phyloP scores from a whole-genome alignment of 2,113 vertebrate species.

The Tupaia tana region DNA sequence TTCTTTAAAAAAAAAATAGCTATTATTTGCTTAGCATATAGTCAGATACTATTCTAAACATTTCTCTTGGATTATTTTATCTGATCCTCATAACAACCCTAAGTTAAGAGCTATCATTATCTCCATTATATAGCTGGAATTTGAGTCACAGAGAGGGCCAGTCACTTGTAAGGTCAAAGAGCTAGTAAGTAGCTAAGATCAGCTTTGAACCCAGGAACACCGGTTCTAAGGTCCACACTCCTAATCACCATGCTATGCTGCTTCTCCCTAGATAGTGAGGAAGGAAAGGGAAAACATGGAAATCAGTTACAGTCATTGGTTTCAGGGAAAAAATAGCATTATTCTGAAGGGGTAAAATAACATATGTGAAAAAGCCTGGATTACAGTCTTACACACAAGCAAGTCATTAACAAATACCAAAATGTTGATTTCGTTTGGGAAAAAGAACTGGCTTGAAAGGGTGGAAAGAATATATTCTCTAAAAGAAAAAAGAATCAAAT shows the following conservation, averaged over 20 bases:
- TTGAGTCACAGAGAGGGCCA: slow-evolving; percentile 5
- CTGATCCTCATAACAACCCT: not conserved
- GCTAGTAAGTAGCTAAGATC: not conserved
- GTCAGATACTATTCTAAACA: not conserved
- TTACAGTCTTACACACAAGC: not conserved
- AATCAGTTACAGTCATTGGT: not conserved
- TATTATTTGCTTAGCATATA: not conserved
- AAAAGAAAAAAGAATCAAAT: not conserved
- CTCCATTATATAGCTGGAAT: not conserved
- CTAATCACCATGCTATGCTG: not conserved
- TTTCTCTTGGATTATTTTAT: slow-evolving; percentile 25
- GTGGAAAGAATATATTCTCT: not conserved
- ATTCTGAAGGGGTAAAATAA: not conserved
- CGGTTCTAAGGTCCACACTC: not conserved
- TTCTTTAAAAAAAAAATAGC: slow-evolving; percentile 2
- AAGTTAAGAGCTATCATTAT: not conserved
- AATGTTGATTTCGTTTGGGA: not conserved
- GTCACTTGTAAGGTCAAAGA: not conserved
- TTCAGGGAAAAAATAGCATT: not conserved
- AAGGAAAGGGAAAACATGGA: not conserved
- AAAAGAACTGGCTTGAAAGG: slow-evolving; percentile 25
- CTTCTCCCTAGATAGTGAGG: not conserved
- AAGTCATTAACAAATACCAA: slow-evolving; percentile 43
- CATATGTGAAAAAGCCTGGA: not conserved
- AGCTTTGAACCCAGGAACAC: not conserved